A percentile compares a stretch with the other conserved stretches of the same genome.
phyloP scores from a whole-genome alignment of 2,113 vertebrate genomes.

The Esox niger region DNA sequence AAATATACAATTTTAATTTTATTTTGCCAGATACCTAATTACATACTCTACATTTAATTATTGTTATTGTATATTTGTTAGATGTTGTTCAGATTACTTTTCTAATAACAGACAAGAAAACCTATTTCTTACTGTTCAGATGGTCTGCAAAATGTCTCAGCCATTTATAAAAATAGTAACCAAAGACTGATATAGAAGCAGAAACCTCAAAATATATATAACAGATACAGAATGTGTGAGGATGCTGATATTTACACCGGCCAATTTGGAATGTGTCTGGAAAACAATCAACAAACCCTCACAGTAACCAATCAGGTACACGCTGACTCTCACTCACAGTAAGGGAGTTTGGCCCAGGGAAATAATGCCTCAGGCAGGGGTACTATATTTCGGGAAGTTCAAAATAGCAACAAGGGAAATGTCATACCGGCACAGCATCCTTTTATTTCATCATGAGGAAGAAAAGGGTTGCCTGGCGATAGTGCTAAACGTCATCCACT shows the following conservation, averaged over 20 bases:
- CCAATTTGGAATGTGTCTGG: not conserved
- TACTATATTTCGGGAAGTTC: constrained; percentile 22
- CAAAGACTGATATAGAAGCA: not conserved
- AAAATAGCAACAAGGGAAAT: constrained; percentile 1
- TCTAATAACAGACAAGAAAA: too few species aligned
- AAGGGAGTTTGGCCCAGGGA: constrained; percentile 6
- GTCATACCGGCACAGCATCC: not conserved
- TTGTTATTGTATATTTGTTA: too few species aligned
- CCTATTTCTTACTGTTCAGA: too few species aligned
- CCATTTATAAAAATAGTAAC: not conserved
- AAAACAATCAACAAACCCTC: not conserved
- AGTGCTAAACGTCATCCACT: too few species aligned
- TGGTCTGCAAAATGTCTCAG: not conserved
- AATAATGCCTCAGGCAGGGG: constrained; percentile 19
- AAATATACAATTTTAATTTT: too few species aligned
- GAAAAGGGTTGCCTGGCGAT: too few species aligned
- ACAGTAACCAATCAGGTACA: constrained; percentile 39
- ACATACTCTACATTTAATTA: too few species aligned
- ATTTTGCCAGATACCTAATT: too few species aligned
- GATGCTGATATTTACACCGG: not conserved
- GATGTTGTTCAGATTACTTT: too few species aligned
- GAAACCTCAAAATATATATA: not conserved
- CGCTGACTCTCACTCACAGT: constrained; percentile 8
- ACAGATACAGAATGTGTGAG: not conserved
- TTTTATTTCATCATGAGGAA: not conserved